Percentiles rank a stretch among this genome's conserved stretches.
Conservation (phyloP, 2,113 vertebrate species). For the Epinephelus lanceolatus region DNA sequence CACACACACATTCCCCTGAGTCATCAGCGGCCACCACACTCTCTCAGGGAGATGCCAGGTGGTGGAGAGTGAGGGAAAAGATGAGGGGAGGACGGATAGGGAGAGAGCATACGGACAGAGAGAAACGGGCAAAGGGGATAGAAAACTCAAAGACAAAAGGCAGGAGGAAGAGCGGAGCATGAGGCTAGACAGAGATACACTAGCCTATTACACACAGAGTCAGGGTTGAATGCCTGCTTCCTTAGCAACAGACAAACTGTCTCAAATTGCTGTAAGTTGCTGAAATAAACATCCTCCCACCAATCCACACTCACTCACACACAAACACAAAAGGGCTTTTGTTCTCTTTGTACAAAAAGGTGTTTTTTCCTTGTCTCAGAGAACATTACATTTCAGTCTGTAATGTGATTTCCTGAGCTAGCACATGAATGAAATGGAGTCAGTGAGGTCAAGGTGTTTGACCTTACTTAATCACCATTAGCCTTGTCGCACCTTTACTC, state of each 20-base stretch:
- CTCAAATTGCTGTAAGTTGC: constrained; percentile 31
- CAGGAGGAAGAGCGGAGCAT: neutral
- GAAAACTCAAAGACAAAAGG: neutral
- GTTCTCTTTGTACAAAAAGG: neutral
- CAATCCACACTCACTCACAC: constrained; percentile 4
- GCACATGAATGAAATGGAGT: constrained; percentile 7
- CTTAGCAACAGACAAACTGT: constrained; percentile 11
- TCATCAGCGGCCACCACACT: constrained; percentile 42
- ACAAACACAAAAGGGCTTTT: constrained; percentile 5
- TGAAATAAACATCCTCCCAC: constrained; percentile 41
- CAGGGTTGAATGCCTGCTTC: constrained; percentile 49
- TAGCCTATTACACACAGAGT: constrained; percentile 41
- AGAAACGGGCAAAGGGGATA: neutral
- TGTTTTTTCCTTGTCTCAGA: neutral
- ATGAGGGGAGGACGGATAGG: constrained; percentile 10
- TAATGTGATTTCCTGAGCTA: neutral
- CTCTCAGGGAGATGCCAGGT: constrained; percentile 49
- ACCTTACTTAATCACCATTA: constrained; percentile 31
- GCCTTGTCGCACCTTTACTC: neutral
- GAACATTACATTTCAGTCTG: constrained; percentile 3
- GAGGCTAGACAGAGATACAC: constrained; percentile 27
- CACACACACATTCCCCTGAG: constrained; percentile 37
- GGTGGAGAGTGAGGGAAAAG: constrained; percentile 25
- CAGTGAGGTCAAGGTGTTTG: constrained; percentile 26
- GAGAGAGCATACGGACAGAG: neutral